Evolutionary conservation across 2,113 vertebrate species (phyloP).

Genomic region (Sprattus sprattus): DNA sequence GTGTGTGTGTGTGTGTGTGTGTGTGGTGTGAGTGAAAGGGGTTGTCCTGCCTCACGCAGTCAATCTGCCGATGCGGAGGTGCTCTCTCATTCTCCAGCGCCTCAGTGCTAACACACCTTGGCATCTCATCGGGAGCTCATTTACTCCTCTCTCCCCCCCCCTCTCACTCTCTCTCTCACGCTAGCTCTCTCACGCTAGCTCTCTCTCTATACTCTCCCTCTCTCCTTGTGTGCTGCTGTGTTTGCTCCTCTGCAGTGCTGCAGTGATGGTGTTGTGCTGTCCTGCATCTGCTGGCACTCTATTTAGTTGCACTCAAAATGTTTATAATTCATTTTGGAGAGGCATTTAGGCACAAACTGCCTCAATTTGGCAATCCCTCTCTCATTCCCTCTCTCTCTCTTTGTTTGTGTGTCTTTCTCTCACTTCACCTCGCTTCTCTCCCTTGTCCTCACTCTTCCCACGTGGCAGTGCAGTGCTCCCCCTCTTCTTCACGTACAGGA

Average conservation of each 20-base stretch:
- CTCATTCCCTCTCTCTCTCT: not conserved
- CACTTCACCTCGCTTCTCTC: not conserved
- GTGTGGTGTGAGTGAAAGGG: not conserved
- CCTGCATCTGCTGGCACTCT: conserved; percentile 6
- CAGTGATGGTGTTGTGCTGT: not conserved
- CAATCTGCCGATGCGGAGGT: conserved; percentile 49
- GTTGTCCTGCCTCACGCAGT: conserved; percentile 39
- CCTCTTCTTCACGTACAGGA: not conserved
- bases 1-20: not conserved
- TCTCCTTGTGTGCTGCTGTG: conserved; percentile 2
- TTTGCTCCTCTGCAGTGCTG: conserved; percentile 16
- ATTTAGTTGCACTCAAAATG: not conserved
- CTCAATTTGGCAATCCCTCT: not conserved
- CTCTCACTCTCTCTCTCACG: not conserved
- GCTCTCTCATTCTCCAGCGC: conserved; percentile 59
- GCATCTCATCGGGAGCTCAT: conserved; percentile 76
- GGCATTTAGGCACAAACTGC: not conserved
- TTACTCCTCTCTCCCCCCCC: conserved; percentile 53
- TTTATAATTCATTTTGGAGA: not conserved
- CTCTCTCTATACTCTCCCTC: conserved; percentile 43
- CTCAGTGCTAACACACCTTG: conserved; percentile 73
- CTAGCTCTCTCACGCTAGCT: not conserved
- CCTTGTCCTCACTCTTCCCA: not conserved
- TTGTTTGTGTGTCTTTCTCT: not conserved
- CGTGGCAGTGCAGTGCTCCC: not conserved